Conservation (phyloP, 2,888 invertebrate species). For the Drosophila subsilvestris region DNA sequence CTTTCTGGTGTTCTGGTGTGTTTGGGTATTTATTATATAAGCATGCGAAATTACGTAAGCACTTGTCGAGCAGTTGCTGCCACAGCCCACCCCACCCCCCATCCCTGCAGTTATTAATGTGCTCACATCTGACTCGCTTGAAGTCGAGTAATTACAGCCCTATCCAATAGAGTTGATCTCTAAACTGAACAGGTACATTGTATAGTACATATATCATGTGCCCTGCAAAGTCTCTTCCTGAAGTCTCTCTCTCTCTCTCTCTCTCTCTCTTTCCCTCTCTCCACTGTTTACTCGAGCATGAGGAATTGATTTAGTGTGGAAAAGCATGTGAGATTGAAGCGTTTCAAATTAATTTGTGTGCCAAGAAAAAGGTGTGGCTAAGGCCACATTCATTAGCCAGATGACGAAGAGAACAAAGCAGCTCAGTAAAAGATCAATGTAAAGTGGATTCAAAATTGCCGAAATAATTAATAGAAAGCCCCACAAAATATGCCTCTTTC, state of each 20-base stretch:
- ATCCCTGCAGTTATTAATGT: constrained; percentile 14
- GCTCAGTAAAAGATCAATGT: neutral
- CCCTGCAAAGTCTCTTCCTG: constrained; percentile 24
- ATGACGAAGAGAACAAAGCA: neutral
- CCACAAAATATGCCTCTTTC: too few species aligned
- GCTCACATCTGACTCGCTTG: constrained; percentile 20
- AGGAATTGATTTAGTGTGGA: constrained; percentile 27
- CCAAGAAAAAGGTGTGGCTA: neutral
- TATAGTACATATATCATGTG: neutral
- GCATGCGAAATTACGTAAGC: constrained; percentile 70
- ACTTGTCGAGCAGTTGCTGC: constrained; percentile 50
- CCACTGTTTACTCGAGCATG: constrained; percentile 18
- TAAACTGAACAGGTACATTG: constrained; percentile 5
- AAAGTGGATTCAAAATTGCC: neutral
- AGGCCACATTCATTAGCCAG: neutral
- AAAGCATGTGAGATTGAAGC: constrained; percentile 9
- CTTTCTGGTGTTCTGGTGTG: constrained; percentile 25
- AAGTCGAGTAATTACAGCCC: constrained; percentile 31
- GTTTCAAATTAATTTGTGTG: constrained; percentile 4
- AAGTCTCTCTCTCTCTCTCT: neutral
- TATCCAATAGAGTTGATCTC: constrained; percentile 22
- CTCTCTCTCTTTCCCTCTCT: too few species aligned
- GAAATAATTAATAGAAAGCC: too few species aligned
- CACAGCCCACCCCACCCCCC: too few species aligned
- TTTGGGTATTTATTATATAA: constrained; percentile 54